A percentile compares a stretch with the other conserved stretches of the same genome.
phyloP scores from a whole-genome alignment of 2,888 invertebrate genomes.

The Clostera curtula region DNA sequence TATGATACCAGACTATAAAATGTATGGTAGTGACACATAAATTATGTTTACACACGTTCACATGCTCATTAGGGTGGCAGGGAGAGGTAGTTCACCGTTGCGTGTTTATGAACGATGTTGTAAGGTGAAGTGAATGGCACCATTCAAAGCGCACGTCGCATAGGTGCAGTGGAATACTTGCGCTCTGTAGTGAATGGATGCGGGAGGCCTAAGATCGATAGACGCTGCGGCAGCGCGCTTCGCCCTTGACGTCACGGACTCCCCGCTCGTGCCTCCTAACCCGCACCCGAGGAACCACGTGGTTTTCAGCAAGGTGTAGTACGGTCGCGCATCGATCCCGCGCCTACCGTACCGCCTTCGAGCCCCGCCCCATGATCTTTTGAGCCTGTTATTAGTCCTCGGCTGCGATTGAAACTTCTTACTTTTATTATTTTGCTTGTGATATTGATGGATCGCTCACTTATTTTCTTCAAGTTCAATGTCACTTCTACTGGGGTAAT shows the following conservation, averaged over 20 bases:
- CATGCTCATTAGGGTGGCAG: conserved; percentile 6
- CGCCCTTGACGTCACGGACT: conserved; percentile 42
- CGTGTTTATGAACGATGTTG: conserved; percentile 12
- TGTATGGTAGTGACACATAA: too few species aligned
- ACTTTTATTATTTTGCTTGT: conserved; percentile 5
- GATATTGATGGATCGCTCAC: background rate
- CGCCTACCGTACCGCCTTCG: conserved; percentile 10
- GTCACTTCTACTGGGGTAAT: too few species aligned
- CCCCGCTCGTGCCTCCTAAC: conserved; percentile 11
- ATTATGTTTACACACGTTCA: too few species aligned
- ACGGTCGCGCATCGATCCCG: conserved; percentile 33
- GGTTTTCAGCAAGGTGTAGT: conserved; percentile 24
- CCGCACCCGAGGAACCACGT: conserved; percentile 15
- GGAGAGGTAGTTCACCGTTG: conserved; percentile 1
- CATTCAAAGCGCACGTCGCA: conserved; percentile 23
- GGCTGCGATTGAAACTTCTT: conserved; percentile 3
- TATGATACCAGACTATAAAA: too few species aligned
- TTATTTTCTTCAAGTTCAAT: background rate
- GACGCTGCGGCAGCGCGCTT: conserved; percentile 28
- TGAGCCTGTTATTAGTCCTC: conserved; percentile 6
- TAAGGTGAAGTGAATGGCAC: conserved; percentile 21
- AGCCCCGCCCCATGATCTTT: conserved; percentile 5
- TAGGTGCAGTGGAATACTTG: conserved; percentile 25
- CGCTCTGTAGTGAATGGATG: conserved; percentile 31
- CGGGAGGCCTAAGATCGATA: conserved; percentile 9